Evolutionary conservation across 2,113 vertebrate species (phyloP).

Genomic region (Penelope pileata): DNA sequence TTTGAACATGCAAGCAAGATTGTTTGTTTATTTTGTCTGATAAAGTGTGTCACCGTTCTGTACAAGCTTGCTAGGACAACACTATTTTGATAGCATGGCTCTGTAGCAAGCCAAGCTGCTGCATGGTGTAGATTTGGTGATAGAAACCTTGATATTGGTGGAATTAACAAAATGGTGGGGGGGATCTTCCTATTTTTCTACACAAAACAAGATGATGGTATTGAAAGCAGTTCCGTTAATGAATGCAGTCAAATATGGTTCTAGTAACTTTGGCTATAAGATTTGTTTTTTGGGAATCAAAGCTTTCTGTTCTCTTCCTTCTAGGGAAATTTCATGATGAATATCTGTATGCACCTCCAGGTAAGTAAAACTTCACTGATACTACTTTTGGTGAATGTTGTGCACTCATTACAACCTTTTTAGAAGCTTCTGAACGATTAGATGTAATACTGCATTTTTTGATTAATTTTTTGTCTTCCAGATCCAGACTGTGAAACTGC

Average conservation of each 20-base stretch:
- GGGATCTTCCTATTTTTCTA: neutral
- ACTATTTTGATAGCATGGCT: neutral
- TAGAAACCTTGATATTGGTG: neutral
- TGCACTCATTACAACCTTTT: neutral
- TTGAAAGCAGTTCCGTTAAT: neutral
- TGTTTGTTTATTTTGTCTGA: neutral
- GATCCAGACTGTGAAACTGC: conserved; percentile 83
- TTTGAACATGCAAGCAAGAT: accelerated
- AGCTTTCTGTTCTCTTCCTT: neutral
- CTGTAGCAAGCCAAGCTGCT: neutral
- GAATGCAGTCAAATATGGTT: neutral
- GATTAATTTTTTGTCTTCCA: conserved; percentile 53
- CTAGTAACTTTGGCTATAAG: neutral
- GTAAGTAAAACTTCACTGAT: conserved; percentile 72
- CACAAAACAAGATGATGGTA: neutral
- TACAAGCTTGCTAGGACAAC: neutral
- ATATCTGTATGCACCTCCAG: conserved; percentile 82
- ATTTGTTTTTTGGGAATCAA: neutral
- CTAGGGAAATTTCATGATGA: conserved; percentile 87
- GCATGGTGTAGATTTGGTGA: neutral
- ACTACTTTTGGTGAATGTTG: neutral
- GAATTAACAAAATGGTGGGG: neutral
- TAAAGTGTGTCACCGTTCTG: neutral
- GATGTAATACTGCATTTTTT: neutral
- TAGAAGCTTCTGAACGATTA: neutral